Evolutionary conservation across 2,113 vertebrate genomes (phyloP), one percentile per base, ranked within the genome.

Genomic region (Seriola rivoliana): DNA sequence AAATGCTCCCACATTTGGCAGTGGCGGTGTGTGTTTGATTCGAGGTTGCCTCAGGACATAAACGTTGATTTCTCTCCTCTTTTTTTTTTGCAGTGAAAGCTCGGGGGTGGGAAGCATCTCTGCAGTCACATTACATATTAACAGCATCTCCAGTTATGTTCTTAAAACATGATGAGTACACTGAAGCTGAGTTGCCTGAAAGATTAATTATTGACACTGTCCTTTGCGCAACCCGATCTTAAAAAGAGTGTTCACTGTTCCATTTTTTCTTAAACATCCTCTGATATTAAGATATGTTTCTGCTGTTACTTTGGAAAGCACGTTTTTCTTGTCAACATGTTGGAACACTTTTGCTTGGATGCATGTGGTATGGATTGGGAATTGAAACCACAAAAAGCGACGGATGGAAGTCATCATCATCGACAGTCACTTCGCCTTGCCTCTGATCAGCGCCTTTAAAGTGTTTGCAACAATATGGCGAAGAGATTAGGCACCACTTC

Each of bases 1-100:
- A 96, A 96, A 94, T 92, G 94, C 92, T 94, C 93, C 88, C 93
- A 93, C 92, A 95, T 91, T 95, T 44, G 94, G 92, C 82, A 78
- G 82, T 70, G 85, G 92, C 90, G 75, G 79, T 85, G 55, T 89
- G 87, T 76, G 78, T 94, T 93, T 94, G 73, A 78, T 72, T 78
- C 6, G n/a, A 67, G 81, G 80, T 85, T 89, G 92, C 89, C 89
- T 90, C 64, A 85, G 86, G 93, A 92, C 82, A 90, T 85, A 82
- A 82, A 88, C 89, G 88, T 93, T 94, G 88, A 90, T 93, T 92
- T 90, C 68, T 79, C 67, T n/a, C 36, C 58, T 80, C 76, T 87
- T 87, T 78, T 3, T 84, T 77, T 88, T 85, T 70, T 3, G 16
- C 48, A 10, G 3, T 36, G 58, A 87, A 85, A 88, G 82, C 60